Percentiles rank a stretch among this genome's conserved stretches.
phyloP scores from a whole-genome alignment of 2,797 vertebrate species.

The Rhadinocentrus ornatus region DNA sequence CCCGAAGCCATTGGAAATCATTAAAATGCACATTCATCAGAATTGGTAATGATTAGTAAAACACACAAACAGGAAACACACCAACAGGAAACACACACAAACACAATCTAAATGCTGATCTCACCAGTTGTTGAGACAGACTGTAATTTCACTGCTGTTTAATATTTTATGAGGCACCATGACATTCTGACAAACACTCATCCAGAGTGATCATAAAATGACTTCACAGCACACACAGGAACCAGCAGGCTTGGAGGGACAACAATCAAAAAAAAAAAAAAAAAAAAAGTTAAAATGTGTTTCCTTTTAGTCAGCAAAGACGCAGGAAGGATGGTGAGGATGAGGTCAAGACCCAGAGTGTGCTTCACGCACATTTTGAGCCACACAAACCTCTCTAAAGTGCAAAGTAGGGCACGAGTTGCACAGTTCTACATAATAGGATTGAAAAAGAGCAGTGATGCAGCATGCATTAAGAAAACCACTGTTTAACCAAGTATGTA shows the following conservation, averaged over 20 bases:
- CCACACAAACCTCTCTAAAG: background rate
- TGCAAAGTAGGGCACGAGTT: background rate
- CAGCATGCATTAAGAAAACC: background rate
- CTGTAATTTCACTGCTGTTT: slow-evolving; percentile 23
- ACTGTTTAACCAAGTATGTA: background rate
- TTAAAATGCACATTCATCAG: slow-evolving; percentile 65
- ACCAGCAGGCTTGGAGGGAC: background rate
- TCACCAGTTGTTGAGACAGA: slow-evolving; percentile 39
- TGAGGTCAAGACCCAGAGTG: slow-evolving; percentile 12
- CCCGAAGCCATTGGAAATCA: slow-evolving; percentile 26
- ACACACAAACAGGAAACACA: slow-evolving; percentile 4
- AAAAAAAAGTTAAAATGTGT: background rate
- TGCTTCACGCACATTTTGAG: slow-evolving; percentile 39
- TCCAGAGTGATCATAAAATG: slow-evolving; percentile 11
- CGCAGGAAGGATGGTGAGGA: slow-evolving; percentile 49
- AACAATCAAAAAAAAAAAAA: background rate
- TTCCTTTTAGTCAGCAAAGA: slow-evolving; percentile 29
- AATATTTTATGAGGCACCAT: slow-evolving; percentile 52
- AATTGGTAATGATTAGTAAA: slow-evolving; percentile 41
- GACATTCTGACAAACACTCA: slow-evolving; percentile 20
- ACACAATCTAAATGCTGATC: slow-evolving; percentile 34
- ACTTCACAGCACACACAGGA: background rate
- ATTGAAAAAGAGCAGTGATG: background rate
- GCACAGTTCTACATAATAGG: background rate
- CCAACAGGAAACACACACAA: too few species aligned